These are phyloP conservation scores for Orthonychiurus folsomi DNA, from an alignment of 2,888 invertebrate species.

Conservation along the genomic window DNA sequence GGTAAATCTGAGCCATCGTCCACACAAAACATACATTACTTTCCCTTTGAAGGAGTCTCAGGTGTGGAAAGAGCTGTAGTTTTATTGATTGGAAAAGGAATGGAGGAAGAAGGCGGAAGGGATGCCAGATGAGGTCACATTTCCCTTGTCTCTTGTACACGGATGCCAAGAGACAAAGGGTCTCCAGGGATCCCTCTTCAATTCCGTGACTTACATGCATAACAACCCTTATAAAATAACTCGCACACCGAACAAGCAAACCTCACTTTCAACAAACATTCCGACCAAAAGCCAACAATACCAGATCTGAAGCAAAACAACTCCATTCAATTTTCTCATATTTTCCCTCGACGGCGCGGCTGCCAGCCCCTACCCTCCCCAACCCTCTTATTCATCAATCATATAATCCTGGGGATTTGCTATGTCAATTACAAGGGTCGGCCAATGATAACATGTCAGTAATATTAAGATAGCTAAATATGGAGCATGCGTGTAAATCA, in stretches of 20 bases:
- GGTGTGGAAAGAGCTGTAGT: background rate
- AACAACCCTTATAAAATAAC: no score
- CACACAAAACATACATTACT: background rate
- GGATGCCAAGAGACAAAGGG: slow-evolving; percentile 6
- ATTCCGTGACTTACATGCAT: slow-evolving; percentile 14
- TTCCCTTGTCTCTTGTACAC: background rate
- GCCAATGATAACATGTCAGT: no score
- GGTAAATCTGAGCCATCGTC: background rate
- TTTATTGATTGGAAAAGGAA: background rate
- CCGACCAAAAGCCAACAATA: background rate
- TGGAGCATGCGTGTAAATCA: no score
- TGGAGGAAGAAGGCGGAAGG: background rate
- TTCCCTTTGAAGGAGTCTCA: background rate
- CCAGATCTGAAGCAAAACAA: background rate
- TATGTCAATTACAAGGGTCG: no score
- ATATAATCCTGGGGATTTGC: no score
- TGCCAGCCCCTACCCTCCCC: no score
- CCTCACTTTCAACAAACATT: background rate
- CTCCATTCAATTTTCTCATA: background rate
- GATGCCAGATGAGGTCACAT: background rate
- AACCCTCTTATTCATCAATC: no score
- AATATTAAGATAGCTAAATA: no score
- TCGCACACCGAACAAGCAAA: no score
- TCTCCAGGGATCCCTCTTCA: slow-evolving; percentile 10
- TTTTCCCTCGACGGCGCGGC: background rate